Percentiles rank a stretch among this genome's conserved stretches.
Conservation (phyloP, 2,797 vertebrate species). For the Melanotaenia parkinsoni region DNA sequence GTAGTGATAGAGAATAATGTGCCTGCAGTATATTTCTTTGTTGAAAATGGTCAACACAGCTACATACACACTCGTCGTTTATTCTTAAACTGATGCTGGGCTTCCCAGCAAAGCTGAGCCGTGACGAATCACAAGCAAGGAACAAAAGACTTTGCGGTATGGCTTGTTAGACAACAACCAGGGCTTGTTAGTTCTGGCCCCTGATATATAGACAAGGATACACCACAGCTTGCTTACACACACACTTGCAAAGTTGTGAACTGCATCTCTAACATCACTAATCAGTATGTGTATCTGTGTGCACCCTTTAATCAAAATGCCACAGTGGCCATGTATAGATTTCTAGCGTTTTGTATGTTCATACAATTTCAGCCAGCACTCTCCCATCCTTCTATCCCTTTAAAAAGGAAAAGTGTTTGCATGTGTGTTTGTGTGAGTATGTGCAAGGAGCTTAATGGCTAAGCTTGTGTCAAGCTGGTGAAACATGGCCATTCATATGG, state of each 20-base stretch:
- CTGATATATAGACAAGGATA: conserved; percentile 46
- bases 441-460: conserved; percentile 61
- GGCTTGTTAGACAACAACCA: conserved; percentile 50
- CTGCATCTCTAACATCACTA: conserved; percentile 13
- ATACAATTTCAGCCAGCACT: conserved; percentile 16
- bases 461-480: conserved; percentile 66
- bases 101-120: conserved; percentile 39
- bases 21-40: conserved; percentile 25
- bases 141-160: conserved; percentile 52
- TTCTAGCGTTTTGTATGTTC: conserved; percentile 46
- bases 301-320: conserved; percentile 64
- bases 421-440: conserved; percentile 29
- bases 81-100: conserved; percentile 36
- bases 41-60: conserved; percentile 20
- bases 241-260: not conserved
- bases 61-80: conserved; percentile 23
- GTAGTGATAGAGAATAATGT: conserved; percentile 30
- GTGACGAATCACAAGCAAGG: conserved; percentile 44
- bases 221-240: not conserved
- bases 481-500: conserved; percentile 74
- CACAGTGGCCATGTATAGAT: conserved; percentile 55
- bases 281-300: conserved; percentile 29
- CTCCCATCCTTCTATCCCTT: conserved; percentile 27
- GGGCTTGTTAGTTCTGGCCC: conserved; percentile 40
- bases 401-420: conserved; percentile 50